These are phyloP conservation scores for Saxidomus purpurata DNA, from an alignment of 1,140 invertebrate genomes.

Conservation along the genomic window DNA sequence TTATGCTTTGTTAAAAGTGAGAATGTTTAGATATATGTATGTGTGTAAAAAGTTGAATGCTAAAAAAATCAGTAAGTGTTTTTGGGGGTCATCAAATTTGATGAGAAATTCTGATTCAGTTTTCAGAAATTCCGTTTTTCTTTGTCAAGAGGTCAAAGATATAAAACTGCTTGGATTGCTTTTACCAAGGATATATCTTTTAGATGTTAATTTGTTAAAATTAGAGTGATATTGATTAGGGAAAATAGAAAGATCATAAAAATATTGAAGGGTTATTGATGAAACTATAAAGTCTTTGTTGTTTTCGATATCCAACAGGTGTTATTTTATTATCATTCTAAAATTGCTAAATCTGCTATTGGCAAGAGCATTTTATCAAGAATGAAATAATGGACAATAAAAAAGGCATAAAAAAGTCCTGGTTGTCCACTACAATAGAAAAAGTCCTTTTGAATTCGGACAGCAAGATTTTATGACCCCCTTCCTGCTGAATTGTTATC, in stretches of 20 bases:
- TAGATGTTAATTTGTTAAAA: too few relatives aligned
- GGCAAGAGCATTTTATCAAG: conserved; percentile 61
- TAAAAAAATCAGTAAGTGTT: too few relatives aligned
- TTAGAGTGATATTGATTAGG: neutral
- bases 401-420: conserved; percentile 63
- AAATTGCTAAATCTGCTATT: conserved; percentile 51
- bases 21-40: too few relatives aligned
- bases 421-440: conserved; percentile 52
- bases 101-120: too few relatives aligned
- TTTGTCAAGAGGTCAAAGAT: too few relatives aligned
- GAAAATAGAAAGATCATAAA: conserved; percentile 20
- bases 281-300: conserved; percentile 12
- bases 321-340: conserved; percentile 27
- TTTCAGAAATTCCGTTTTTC: too few relatives aligned
- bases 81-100: too few relatives aligned
- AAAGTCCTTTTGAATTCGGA: conserved; percentile 23
- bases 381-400: conserved; percentile 59
- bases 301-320: conserved; percentile 37
- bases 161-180: too few relatives aligned
- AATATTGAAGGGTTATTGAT: conserved; percentile 24
- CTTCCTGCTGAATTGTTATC: conserved; percentile 27
- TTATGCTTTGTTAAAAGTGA: too few relatives aligned
- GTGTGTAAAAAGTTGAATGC: too few relatives aligned
- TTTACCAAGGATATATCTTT: too few relatives aligned
- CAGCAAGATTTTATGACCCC: conserved; percentile 61